Evolutionary conservation across 2,888 invertebrate genomes (phyloP).

Genomic region (Mesorhabditis belari): DNA sequence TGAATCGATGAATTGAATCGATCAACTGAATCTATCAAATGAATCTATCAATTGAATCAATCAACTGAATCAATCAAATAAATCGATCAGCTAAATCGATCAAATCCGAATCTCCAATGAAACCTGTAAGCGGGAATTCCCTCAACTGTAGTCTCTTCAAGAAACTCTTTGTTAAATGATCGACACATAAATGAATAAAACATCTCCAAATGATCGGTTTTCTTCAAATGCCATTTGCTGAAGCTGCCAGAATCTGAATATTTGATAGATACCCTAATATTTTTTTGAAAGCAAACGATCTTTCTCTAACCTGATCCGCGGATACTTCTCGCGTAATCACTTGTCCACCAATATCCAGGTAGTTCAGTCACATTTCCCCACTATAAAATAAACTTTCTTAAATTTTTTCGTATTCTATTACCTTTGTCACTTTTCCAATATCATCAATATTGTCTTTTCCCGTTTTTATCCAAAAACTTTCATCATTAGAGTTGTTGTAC

Average conservation of each 20-base stretch:
- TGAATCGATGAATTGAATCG: too few relatives aligned
- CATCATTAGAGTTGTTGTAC: conserved; percentile 48
- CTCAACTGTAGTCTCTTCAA: conserved; percentile 12
- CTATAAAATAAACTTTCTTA: background rate
- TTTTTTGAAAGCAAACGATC: background rate
- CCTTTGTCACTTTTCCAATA: conserved; percentile 25
- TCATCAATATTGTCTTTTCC: conserved; percentile 35
- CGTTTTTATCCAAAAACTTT: conserved; percentile 39
- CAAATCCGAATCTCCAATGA: conserved; percentile 1
- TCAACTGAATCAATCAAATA: background rate
- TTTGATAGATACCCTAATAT: background rate
- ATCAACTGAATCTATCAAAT: too few relatives aligned
- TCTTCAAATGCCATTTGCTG: conserved; percentile 20
- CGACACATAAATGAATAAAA: conserved; percentile 40
- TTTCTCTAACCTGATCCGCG: conserved; percentile 33
- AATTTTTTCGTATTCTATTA: background rate
- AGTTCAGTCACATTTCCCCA: conserved; percentile 31
- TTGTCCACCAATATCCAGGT: conserved; percentile 39
- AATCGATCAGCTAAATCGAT: conserved; percentile 4
- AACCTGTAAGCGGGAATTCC: conserved; percentile 22
- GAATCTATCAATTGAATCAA: too few relatives aligned
- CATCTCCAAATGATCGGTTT: conserved; percentile 16
- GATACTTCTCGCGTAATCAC: conserved; percentile 26
- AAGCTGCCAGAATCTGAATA: conserved; percentile 36
- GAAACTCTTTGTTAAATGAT: conserved; percentile 25